Base-by-base conservation (phyloP, 2,797 vertebrate genomes). In the Rhyacichthys aspro region DNA sequence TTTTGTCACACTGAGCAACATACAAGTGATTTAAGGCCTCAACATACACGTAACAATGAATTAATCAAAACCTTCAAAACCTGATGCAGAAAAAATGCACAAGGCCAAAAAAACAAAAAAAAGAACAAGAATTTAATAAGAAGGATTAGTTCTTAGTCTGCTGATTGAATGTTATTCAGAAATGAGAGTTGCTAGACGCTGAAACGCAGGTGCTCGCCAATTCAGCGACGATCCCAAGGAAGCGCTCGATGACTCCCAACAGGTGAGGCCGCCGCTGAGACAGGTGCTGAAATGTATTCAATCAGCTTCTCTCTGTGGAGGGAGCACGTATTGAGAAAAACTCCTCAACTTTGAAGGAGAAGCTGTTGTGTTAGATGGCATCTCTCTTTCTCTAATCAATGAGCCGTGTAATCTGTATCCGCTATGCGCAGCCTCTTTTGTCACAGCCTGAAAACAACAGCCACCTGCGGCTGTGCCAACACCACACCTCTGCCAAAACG, bases 271-370 rank as follows among this genome's bases (percentile, higher is more conserved):
- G 18, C 44, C 11, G 2, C 28, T 47, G 46, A 37, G 23, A 58
- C 33, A 62, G 59, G 59, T 19, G 36, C 14, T 15, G 14, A 42
- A 15, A 63, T 63, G 44, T 15, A 71, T 67, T 61, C 48, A 56
- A 38, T 67, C 54, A 49, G 4, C 23, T 63, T 28, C 3, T 61
- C 53, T 58, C 18, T 45, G 62, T 8, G 15, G 63, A 72, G 54
- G 57, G 36, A 43, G 16, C 33, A 43, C 33, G 43, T 39, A 42
- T 38, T 10, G 50, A 63, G 56, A 14, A 48, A 44, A 48, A 44
- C 54, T 66, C 46, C 61, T 74, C 28, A 43, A 38, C 58, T 72
- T 48, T 59, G 19, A 55, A 61, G 48, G 49, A 36, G 67, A 59
- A 33, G 43, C 44, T 70, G 48, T 72, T 61, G 36, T 69, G 69